Evolutionary conservation across 2,888 invertebrate genomes (phyloP), one percentile per base, ranked within the genome.

Genomic region (Drosophila acutilabella): DNA sequence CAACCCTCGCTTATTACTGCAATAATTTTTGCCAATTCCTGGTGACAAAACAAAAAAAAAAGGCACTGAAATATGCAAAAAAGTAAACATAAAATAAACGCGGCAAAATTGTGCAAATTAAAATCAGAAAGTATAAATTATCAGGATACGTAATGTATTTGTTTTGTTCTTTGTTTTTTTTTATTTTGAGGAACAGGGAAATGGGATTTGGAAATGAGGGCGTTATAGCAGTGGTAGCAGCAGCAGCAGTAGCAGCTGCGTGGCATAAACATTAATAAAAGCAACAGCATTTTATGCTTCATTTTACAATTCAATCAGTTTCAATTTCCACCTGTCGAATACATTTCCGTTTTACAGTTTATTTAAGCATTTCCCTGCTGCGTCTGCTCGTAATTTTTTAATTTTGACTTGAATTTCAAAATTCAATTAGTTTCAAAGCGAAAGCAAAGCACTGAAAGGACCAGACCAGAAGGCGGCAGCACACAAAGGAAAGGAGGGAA

Each of bases 271-370:
- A 72, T 69, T 64, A 79, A 75, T 74, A 71, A 71, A 59, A 69
- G 62, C 68, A 71, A 45, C 64, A 69, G 41, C 45, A 75, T 85
- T 85, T 88, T 81, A 83, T 85, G 85, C 83, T 61, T 67, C 70
- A 69, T 74, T 85, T 86, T 83, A 78, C 86, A 85, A 88, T 85
- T 86, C 88, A 85, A 88, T 88, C 85, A 83, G 83, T 75, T 86
- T 88, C 78, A 80, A 86, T 85, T 85, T 85, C 88, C 85, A 85
- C 86, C 85, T 85, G 88, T 83, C 88, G 82, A 85, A 88, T 77
- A 79, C 70, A 81, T 88, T 88, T 85, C 86, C 88, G 83, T 73
- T 79, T 74, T 68, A 73, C 88, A 82, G 86, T 80, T 88, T 83
- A 82, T 85, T 83, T 76, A 58, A 58, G 56, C 20, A 42, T 53